phyloP scores from a whole-genome alignment of 1,140 invertebrate genomes.

The Maconellicoccus hirsutus region DNA sequence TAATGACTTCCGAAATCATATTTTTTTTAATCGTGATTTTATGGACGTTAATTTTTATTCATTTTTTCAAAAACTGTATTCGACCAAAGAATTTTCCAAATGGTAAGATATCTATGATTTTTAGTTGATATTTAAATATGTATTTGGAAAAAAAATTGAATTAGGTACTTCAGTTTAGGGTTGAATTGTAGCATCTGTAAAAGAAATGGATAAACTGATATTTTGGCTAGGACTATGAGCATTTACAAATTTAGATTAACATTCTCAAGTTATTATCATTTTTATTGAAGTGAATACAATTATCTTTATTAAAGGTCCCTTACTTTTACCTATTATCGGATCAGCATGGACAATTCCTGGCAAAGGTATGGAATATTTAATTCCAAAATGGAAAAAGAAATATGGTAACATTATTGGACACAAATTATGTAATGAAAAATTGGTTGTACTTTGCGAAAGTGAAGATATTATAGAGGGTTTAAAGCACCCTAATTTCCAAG shows the following conservation, averaged over 20 bases:
- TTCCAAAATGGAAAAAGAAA: conserved; percentile 2
- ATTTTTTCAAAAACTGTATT: background rate
- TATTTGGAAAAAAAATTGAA: no score
- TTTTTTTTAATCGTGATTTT: background rate
- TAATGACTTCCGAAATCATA: no score
- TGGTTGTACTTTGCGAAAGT: background rate
- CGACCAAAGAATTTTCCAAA: background rate
- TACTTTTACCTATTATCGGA: background rate
- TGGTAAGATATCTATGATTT: background rate
- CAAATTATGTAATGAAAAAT: background rate
- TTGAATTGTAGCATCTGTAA: no score
- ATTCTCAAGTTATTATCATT: no score
- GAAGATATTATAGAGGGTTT: background rate
- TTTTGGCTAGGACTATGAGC: no score
- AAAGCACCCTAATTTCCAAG: conserved; percentile 12
- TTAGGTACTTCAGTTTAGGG: no score
- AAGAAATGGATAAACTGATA: no score
- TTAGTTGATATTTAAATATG: no score
- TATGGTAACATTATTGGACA: conserved; percentile 7
- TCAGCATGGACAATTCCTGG: background rate
- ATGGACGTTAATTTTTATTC: background rate
- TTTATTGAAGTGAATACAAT: no score
- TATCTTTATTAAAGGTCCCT: background rate
- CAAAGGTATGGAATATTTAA: background rate
- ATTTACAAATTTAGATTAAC: no score